Conservation (phyloP, 2,888 invertebrate genomes). For the Aplocera efformata region DNA sequence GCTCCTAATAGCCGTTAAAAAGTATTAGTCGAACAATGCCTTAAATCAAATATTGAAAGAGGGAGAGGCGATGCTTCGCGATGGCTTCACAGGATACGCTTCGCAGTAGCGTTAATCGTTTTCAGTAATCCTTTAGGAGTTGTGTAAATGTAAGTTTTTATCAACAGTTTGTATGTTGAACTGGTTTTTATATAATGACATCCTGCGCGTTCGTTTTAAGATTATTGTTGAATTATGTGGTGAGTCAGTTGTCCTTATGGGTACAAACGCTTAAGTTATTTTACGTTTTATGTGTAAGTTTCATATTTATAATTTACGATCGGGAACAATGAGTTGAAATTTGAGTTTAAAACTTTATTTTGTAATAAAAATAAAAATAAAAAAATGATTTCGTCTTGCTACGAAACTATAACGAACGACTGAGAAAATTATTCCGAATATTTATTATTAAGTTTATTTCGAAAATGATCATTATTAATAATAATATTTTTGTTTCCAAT, state of each 20-base stretch:
- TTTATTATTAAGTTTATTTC: conserved; percentile 34
- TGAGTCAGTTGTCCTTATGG: conserved; percentile 71
- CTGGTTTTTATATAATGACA: conserved; percentile 68
- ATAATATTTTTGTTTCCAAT: conserved; percentile 38
- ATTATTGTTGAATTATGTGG: conserved; percentile 52
- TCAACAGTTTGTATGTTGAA: conserved; percentile 72
- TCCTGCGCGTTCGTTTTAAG: conserved; percentile 73
- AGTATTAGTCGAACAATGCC: conserved; percentile 65
- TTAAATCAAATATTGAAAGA: conserved; percentile 46
- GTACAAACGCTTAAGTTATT: conserved; percentile 75
- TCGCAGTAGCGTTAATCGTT: conserved; percentile 49
- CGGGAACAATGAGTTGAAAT: conserved; percentile 74
- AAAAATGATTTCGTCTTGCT: conserved; percentile 64
- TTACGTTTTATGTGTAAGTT: conserved; percentile 55
- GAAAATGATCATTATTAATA: conserved; percentile 27
- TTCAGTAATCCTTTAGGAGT: conserved; percentile 55
- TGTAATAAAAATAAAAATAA: conserved; percentile 56
- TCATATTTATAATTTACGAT: conserved; percentile 71
- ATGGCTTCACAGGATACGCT: conserved; percentile 55
- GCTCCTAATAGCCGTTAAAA: conserved; percentile 61
- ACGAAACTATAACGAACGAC: conserved; percentile 76
- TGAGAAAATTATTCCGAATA: conserved; percentile 75
- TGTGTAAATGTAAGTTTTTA: conserved; percentile 75
- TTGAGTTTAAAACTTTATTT: conserved; percentile 71
- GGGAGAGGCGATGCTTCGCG: conserved; percentile 42